A percentile compares a stretch with the other conserved stretches of the same genome.
Conservation (phyloP, 2,797 vertebrate genomes). For the Zalophus californianus region DNA sequence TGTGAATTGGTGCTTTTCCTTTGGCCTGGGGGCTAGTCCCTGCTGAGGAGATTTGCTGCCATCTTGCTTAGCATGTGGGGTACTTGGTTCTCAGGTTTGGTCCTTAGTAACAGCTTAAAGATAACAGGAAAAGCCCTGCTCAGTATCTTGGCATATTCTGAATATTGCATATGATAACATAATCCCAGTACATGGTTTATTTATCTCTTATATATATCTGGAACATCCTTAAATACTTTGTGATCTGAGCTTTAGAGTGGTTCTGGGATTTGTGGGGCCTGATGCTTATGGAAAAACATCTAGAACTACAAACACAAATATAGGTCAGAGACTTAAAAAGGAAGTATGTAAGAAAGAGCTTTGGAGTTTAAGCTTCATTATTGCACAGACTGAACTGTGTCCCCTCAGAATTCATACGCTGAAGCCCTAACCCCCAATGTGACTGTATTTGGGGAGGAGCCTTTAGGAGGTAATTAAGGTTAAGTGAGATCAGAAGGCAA, state of each 20-base stretch:
- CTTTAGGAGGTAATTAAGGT: background rate
- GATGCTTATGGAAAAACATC: background rate
- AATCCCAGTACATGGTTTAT: background rate
- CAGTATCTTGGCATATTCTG: background rate
- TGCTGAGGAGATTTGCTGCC: background rate
- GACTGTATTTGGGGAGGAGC: background rate
- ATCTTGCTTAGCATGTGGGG: background rate
- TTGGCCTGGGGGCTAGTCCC: too few species aligned
- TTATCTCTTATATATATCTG: background rate
- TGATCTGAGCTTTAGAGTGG: background rate
- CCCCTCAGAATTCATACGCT: background rate
- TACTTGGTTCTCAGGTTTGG: background rate
- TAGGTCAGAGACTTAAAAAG: background rate
- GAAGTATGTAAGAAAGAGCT: background rate
- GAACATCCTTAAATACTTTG: background rate
- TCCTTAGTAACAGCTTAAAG: background rate
- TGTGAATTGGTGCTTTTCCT: background rate
- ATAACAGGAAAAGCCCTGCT: background rate
- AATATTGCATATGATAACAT: background rate
- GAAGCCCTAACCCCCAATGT: background rate
- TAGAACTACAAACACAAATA: background rate
- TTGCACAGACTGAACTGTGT: background rate
- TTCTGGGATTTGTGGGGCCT: background rate
- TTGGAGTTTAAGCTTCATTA: background rate
- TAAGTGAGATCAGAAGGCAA: background rate